Base-by-base conservation (phyloP, 2,888 invertebrate genomes). In the Sicus ferrugineus region DNA sequence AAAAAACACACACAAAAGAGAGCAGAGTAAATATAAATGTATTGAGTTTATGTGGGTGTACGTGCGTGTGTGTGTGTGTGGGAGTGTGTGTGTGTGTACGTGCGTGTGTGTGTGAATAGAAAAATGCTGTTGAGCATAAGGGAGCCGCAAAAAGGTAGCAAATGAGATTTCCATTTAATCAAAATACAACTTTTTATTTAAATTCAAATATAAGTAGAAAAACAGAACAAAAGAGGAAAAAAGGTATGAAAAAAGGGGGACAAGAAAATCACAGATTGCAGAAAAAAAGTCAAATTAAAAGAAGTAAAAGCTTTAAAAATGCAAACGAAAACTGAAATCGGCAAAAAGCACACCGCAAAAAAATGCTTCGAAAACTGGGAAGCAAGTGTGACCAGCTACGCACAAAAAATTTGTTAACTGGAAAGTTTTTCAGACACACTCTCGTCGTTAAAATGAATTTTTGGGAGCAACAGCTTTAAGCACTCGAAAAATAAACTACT, bases 151-250 rank as follows among this genome's bases (percentile, higher is more conserved):
- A 42, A 42, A 42, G 16, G n/a, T 42, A 42, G 42, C 54, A 54
- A 54, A 54, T 54, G 26, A 23, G 19, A 54, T 52, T 52, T n/a
- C 19, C 52, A 52, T 54, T 54, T 54, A 54, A 54, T 54, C 54
- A 7, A 1, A 52, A 11, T 52, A 52, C n/a, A 21, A 52, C 52
- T 23, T 21, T 14, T 52, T 52, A 52, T 19, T 21, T 52, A 52
- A 52, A 52, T 26, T 14, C 5, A 52, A 52, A 42, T 9, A n/a
- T 1, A n/a, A 42, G 42, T 9, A 42, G 3, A 42, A 42, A n/a
- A 42, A 42, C 4, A 42, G 42, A 42, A 38, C 38, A 38, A 38
- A 38, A 42, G 1, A n/a, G 42, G 16, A 42, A 42, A 42, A 42
- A n/a, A 42, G 3, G 42, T 3, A 42, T 42, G n/a, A 42, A 42